phyloP scores from a whole-genome alignment of 2,113 vertebrate genomes.

The Sakesphorus luctuosus region DNA sequence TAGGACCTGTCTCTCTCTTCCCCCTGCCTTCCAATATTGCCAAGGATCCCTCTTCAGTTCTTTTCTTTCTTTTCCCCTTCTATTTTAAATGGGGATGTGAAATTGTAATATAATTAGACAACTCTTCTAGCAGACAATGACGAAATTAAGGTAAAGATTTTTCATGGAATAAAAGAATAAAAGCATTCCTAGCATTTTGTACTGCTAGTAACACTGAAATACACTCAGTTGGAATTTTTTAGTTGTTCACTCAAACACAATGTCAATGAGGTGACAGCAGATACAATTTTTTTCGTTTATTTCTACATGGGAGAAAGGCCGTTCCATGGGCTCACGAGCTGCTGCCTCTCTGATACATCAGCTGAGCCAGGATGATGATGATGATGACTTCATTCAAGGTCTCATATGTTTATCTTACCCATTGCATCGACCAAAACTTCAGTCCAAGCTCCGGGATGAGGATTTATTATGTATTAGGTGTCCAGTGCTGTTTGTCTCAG shows the following conservation, averaged over 20 bases:
- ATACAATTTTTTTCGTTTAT: background rate
- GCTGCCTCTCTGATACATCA: constrained; percentile 80
- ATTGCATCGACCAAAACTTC: constrained; percentile 85
- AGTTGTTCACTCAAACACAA: background rate
- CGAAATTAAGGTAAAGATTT: background rate
- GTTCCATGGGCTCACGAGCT: constrained; percentile 92
- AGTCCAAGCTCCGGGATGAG: constrained; percentile 82
- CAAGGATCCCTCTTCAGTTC: background rate
- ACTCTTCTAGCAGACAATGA: background rate
- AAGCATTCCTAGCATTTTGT: background rate
- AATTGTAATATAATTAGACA: background rate
- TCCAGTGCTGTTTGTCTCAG: constrained; percentile 89
- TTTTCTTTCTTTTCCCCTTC: background rate
- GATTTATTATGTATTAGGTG: constrained; percentile 81
- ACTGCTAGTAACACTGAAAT: background rate
- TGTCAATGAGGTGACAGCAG: background rate
- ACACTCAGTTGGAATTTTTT: background rate
- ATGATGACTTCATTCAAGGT: constrained; percentile 79
- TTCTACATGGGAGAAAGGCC: constrained; percentile 74
- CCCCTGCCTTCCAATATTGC: background rate
- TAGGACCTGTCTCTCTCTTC: background rate
- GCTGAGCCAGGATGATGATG: constrained; percentile 65
- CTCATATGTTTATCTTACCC: constrained; percentile 92
- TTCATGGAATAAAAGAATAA: background rate
- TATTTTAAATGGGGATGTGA: background rate